Evolutionary conservation across 2,797 vertebrate genomes (phyloP).

Genomic region (Leptatherina wallacei): DNA sequence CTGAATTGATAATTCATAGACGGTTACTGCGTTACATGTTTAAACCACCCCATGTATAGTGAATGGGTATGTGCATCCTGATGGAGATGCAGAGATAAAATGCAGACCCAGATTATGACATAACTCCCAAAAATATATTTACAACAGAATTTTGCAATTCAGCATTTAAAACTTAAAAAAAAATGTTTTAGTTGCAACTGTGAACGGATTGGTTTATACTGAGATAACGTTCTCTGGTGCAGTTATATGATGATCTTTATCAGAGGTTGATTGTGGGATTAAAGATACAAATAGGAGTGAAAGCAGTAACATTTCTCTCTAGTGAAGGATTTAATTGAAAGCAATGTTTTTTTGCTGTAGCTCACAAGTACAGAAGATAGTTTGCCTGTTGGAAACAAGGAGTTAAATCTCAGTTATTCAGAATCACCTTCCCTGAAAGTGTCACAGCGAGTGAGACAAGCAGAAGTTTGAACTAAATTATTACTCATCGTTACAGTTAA

Average conservation of each 20-base stretch:
- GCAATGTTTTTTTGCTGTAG: neutral
- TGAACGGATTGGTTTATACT: neutral
- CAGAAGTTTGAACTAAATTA: slow-evolving; percentile 17
- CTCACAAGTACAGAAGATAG: slow-evolving; percentile 1
- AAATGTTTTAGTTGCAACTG: too few relatives aligned
- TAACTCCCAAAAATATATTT: neutral
- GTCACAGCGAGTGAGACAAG: slow-evolving; percentile 19
- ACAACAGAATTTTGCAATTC: neutral
- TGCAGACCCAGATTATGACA: neutral
- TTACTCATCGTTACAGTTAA: slow-evolving; percentile 21
- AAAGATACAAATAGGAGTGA: neutral
- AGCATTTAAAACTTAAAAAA: neutral
- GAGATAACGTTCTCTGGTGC: neutral
- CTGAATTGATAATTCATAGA: neutral
- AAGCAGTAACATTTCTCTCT: neutral
- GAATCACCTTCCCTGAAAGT: slow-evolving; percentile 30
- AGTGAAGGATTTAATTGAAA: slow-evolving; percentile 1
- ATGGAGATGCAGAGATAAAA: neutral
- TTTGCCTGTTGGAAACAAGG: slow-evolving; percentile 18
- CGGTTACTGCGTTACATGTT: neutral
- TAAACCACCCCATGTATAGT: neutral
- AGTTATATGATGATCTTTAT: neutral
- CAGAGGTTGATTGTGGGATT: neutral
- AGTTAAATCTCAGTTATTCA: slow-evolving; percentile 50
- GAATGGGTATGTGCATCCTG: neutral